These are phyloP conservation scores for Rafetus swinhoei DNA, from an alignment of 2,113 vertebrate species.

Conservation along the genomic window DNA sequence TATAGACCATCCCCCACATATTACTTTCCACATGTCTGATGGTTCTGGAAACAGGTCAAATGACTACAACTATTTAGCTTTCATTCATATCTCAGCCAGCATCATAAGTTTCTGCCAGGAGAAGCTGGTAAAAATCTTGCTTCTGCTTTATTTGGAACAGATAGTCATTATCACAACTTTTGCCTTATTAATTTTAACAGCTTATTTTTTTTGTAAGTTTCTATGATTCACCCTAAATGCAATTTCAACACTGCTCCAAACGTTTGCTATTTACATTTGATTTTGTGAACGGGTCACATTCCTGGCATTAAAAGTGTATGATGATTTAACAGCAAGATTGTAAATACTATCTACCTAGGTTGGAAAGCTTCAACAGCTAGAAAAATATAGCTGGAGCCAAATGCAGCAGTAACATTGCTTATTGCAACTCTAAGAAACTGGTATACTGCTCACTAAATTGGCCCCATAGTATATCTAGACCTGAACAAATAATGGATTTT, in stretches of 20 bases:
- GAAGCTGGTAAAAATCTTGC: slow-evolving; percentile 62
- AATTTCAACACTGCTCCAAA: slow-evolving; percentile 61
- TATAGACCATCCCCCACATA: slow-evolving; percentile 63
- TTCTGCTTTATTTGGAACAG: slow-evolving; percentile 69
- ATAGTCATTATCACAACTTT: slow-evolving; percentile 56
- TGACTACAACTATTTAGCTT: slow-evolving; percentile 72
- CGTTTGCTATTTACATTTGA: slow-evolving; percentile 59
- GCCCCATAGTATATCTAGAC: background rate
- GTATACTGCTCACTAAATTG: background rate
- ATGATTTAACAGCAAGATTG: slow-evolving; percentile 56
- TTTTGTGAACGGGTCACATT: slow-evolving; percentile 56
- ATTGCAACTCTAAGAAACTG: background rate
- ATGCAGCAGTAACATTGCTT: background rate
- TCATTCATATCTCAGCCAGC: slow-evolving; percentile 68
- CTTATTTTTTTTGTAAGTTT: slow-evolving; percentile 35
- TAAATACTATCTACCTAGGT: slow-evolving; percentile 44
- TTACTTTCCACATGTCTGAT: slow-evolving; percentile 63
- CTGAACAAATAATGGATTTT: background rate
- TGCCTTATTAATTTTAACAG: slow-evolving; percentile 56
- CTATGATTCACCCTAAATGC: slow-evolving; percentile 59
- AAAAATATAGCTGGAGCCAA: background rate
- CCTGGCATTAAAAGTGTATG: slow-evolving; percentile 51
- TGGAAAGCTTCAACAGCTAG: slow-evolving; percentile 33
- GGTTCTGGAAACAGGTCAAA: slow-evolving; percentile 73
- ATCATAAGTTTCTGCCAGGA: slow-evolving; percentile 49